Evolutionary conservation across 2,797 vertebrate genomes (phyloP), one percentile per base, ranked within the genome.

Genomic region (Paedocypris micromegethes): DNA sequence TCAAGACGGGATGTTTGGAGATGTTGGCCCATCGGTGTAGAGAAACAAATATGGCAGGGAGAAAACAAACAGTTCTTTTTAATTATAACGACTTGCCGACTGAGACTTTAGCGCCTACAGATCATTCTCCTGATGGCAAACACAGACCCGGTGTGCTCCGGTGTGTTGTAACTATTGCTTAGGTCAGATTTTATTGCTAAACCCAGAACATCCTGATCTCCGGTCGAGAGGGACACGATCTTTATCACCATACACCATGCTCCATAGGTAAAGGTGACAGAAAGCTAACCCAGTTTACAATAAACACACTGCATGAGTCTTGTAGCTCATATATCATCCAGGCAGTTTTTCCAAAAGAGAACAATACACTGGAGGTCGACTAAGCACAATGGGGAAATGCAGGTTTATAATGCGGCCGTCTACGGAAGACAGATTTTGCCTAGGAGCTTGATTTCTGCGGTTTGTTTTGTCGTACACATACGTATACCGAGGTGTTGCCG

Each of bases 281-380:
- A 68, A 56, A 66, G 71, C 70, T 76, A 81, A 83, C 76, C 83
- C 79, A 76, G 79, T 88, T 86, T 85, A 83, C 76, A 86, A 82
- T 80, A 79, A 83, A 77, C 78, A 76, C 72, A 65, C 76, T 72
- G 72, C 79, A 61, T 76, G 79, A 81, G 78, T 84, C 64, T 65
- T 83, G 83, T 82, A 81, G 67, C 54, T 80, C 78, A 83, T 87
- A 81, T 64, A 87, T 90, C 86, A 89, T 71, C 52, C 42, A 75
- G 79, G 75, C 73, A 78, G 72, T 72, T 75, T 77, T 68, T 82
- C 23, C 71, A 74, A 69, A 81, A 55, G 66, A 70, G 51, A 70
- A 76, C 57, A 66, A 77, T 67, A 72, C 68, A 75, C 67, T 68
- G 59, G 73, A 79, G 77, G 77, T 74, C 70, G 40, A 70, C 58